phyloP scores from a whole-genome alignment of 2,113 vertebrate genomes.

The Mastomys natalensis region DNA sequence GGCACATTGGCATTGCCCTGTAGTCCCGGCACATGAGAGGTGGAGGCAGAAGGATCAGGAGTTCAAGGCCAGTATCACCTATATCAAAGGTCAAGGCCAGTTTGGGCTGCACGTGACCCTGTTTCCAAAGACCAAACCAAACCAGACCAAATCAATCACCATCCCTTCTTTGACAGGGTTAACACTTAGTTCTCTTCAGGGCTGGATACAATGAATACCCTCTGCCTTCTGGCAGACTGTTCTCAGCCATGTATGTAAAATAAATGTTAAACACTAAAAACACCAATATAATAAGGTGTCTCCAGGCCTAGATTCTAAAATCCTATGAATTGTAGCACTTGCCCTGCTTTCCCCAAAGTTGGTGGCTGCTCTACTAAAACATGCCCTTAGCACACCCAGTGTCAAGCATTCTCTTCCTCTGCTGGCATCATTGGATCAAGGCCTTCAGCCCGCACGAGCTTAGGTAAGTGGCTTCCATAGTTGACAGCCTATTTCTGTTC shows the following conservation, averaged over 20 bases:
- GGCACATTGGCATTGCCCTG: neutral
- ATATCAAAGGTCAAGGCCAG: neutral
- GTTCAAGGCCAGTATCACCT: neutral
- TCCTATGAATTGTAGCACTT: neutral
- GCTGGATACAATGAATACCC: neutral
- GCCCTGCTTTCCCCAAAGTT: neutral
- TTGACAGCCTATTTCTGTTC: slow-evolving; percentile 45
- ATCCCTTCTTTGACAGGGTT: neutral
- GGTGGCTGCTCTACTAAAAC: neutral
- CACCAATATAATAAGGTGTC: neutral
- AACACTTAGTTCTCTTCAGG: neutral
- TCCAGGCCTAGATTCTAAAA: neutral
- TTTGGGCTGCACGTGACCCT: neutral
- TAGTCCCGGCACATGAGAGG: neutral
- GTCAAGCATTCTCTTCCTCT: neutral
- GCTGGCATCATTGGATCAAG: neutral
- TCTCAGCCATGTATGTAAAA: neutral
- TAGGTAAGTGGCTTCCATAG: neutral
- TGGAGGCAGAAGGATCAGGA: neutral
- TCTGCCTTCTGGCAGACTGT: neutral
- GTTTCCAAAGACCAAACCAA: neutral
- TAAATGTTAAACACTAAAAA: neutral
- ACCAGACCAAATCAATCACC: neutral
- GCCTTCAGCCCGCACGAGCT: neutral
- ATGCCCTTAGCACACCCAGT: neutral